These are phyloP conservation scores for Mixornis gularis DNA, from an alignment of 2,113 vertebrate genomes.

Conservation along the genomic window DNA sequence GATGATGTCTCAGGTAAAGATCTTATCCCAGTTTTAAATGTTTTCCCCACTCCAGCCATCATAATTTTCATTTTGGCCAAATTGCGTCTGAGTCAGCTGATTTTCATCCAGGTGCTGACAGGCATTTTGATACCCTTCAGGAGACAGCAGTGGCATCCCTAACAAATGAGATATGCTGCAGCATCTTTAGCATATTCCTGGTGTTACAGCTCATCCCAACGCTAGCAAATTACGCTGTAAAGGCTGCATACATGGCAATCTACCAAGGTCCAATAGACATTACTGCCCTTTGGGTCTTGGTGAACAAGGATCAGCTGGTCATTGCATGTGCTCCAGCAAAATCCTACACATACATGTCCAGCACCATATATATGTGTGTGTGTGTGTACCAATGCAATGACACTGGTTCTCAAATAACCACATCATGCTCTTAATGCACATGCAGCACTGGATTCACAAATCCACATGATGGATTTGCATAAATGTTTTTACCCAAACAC, in stretches of 20 bases:
- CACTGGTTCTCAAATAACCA: background rate
- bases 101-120: constrained; percentile 60
- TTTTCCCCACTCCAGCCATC: background rate
- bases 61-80: background rate
- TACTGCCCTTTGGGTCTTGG: background rate
- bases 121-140: constrained; percentile 47
- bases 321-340: background rate
- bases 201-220: background rate
- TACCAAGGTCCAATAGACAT: background rate
- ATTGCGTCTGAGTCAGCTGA: constrained; percentile 38
- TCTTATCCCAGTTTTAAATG: background rate
- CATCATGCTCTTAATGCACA: background rate
- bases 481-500: background rate
- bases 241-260: background rate
- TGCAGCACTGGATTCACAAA: too few species aligned
- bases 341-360: background rate
- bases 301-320: background rate
- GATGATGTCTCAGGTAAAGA: background rate
- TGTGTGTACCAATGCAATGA: background rate
- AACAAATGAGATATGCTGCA: constrained; percentile 29
- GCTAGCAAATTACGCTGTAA: background rate
- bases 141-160: background rate
- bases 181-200: constrained; percentile 30
- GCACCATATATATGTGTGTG: background rate
- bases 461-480: background rate